Evolutionary conservation across 2,797 vertebrate genomes (phyloP), one percentile per base, ranked within the genome.

Genomic region (Paratrypauchen microcephalus): DNA sequence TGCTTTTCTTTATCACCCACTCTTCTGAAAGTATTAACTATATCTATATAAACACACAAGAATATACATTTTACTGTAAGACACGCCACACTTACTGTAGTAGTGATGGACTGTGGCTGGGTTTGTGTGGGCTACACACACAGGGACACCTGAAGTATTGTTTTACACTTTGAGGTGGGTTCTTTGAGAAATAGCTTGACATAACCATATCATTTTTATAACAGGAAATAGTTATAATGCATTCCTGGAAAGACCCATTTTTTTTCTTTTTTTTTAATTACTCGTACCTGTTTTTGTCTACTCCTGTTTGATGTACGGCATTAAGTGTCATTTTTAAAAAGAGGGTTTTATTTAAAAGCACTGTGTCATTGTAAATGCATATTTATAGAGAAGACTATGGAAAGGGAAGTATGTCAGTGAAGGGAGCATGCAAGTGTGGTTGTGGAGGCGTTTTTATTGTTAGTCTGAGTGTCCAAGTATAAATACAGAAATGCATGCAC

Each of bases 1-100:
- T 91, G 92, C 93, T 82, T 77, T 84, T 81, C 91, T 89, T 91
- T 81, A 93, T 94, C 94, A 92, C 81, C 72, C 48, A 28, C 47
- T 66, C 11, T 52, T 84, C 82, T 78, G 74, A 86, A 89, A 96
- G 90, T 92, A 90, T 90, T 92, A 88, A 83, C 74, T 68, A 71
- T 73, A 63, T 63, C 36, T 63, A 70, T 72, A 81, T 23, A 70
- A 54, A 70, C 55, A 65, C 71, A 71, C 9, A 74, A 71, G 15
- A 75, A 77, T 73, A 80, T 85, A 80, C 86, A 80, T 0, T 80
- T 82, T 83, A 79, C 81, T 83, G 83, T 15, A 81, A 78, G 48
- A 52, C 71, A 76, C 72, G 86, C 78, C 89, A 87, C 87, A 86
- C 86, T 87, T 86, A 39, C 65, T 24, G 52, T 83, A 84, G 64